These are phyloP conservation scores for Bombycilla garrulus DNA, from an alignment of 2,113 vertebrate species.

Conservation along the genomic window DNA sequence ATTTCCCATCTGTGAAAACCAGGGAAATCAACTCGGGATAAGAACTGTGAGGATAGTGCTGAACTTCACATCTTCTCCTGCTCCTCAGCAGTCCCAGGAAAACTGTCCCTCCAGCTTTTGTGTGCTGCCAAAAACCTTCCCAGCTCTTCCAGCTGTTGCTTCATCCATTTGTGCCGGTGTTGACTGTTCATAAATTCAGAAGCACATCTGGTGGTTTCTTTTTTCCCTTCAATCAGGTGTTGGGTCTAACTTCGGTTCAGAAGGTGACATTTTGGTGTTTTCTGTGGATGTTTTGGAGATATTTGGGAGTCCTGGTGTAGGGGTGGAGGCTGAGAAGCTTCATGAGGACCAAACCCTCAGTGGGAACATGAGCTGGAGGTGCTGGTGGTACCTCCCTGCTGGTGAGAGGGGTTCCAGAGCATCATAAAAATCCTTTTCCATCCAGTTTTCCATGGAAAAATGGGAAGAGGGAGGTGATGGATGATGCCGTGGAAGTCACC, in stretches of 20 bases:
- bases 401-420: not conserved
- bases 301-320: not conserved
- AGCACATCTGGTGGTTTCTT: not conserved
- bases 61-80: not conserved
- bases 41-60: fast-evolving
- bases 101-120: not conserved
- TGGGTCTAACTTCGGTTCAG: not conserved
- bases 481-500: fast-evolving
- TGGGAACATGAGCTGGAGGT: not conserved
- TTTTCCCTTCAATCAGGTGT: not conserved
- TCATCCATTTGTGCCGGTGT: not conserved
- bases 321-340: not conserved
- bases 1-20: not conserved
- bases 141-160: not conserved
- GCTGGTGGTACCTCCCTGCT: not conserved
- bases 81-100: not conserved
- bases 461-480: not conserved
- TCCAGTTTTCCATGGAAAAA: not conserved
- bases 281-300: fast-evolving
- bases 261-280: not conserved
- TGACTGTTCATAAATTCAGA: not conserved
- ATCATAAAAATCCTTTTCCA: not conserved
- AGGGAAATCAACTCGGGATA: fast-evolving
- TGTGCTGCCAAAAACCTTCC: not conserved
- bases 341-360: not conserved